Percentiles rank a stretch among this genome's conserved stretches.
Evolutionary conservation across 2,113 vertebrate species (phyloP).

Genomic region (Protomyctophum bolini): DNA sequence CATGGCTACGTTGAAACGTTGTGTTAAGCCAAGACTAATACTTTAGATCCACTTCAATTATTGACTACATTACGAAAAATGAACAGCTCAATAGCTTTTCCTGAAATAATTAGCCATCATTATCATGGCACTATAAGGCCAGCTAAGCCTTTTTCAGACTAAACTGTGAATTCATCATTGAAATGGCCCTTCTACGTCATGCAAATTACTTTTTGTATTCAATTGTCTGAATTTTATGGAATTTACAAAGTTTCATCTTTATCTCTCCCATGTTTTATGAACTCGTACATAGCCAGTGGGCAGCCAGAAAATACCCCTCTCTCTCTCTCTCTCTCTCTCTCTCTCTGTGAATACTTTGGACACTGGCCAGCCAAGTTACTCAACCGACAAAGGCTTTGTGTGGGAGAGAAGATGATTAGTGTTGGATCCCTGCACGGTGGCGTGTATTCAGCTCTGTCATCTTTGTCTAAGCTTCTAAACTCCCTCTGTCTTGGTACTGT

Average conservation of each 20-base stretch:
- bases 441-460: constrained; percentile 22
- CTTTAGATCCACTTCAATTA: constrained; percentile 51
- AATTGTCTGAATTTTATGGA: constrained; percentile 21
- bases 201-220: not conserved
- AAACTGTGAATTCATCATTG: constrained; percentile 16
- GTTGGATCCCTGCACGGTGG: constrained; percentile 24
- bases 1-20: constrained; percentile 11
- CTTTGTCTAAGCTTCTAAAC: constrained; percentile 32
- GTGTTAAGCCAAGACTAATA: constrained; percentile 47
- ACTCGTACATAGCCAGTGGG: constrained; percentile 32
- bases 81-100: constrained; percentile 41
- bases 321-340: not conserved
- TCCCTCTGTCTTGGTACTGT: constrained; percentile 8
- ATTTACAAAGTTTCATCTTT: constrained; percentile 24
- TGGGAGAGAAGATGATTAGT: constrained; percentile 47
- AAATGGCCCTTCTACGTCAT: not conserved
- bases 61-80: constrained; percentile 43
- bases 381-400: constrained; percentile 27
- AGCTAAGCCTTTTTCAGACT: constrained; percentile 23
- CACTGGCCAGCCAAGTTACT: constrained; percentile 38
- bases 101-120: constrained; percentile 36
- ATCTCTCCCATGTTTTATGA: constrained; percentile 21
- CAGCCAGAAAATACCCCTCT: constrained; percentile 38
- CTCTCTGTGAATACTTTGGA: constrained; percentile 41
- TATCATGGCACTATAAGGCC: constrained; percentile 10